Evolutionary conservation across 2,888 invertebrate genomes (phyloP), one percentile per base, ranked within the genome.

Genomic region (Archips xylosteana): DNA sequence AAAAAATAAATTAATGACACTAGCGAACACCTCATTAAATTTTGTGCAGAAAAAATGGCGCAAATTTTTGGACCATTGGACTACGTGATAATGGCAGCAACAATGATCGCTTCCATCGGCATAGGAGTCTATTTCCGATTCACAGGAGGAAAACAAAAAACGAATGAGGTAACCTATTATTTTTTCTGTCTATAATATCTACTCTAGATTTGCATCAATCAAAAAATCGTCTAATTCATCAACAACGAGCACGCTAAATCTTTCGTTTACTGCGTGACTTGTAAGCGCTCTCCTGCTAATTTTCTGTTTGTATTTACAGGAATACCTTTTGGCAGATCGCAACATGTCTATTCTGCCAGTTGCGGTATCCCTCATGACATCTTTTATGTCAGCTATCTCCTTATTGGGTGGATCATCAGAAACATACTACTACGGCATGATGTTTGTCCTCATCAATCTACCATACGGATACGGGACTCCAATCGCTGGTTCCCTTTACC

Each of bases 351-450:
- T 97, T 79, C 86, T 95, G 8, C 98, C 98, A 0, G 97, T 98
- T 0, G 97, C 98, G 5, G 97, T 98, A 77, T 98, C 98, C 1
- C 89, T 98, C 73, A 98, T 98, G 97, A 98, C 98, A 13, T 98
- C 98, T 47, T 98, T 98, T 87, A 97, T 98, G 97, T 98, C 98
- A 0, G 98, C 98, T 45, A 96, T 98, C 70, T 97, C 98, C 0
- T 88, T 98, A 59, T 93, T 99, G 13, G 98, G 98, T n/a, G 97
- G 98, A 2, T 97, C 98, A 47, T 96, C 97, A 65, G 98, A 99
- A 89, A 97, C 96, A 85, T 98, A 98, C 88, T 96, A 96, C 79
- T 97, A 95, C 83, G 98, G 98, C 68, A 96, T 97, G 77, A 96
- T 97, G 84, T 98, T 98, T 88, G 94, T 97, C 13, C 90, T 97